Conservation (phyloP, 2,797 vertebrate genomes). For the Poliocrania exsul region DNA sequence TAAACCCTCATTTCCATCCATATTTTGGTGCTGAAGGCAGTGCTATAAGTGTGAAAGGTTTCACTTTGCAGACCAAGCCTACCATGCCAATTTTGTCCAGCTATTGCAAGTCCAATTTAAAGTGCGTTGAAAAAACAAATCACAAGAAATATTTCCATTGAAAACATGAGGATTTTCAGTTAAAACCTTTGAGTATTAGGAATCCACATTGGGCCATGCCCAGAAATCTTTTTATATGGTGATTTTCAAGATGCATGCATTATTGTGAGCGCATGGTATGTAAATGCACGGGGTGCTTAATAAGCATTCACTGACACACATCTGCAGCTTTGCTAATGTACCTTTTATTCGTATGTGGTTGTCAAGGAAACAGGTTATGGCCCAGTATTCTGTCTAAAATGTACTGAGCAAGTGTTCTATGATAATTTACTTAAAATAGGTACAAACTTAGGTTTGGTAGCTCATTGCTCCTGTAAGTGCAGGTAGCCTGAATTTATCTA, state of each 20-base stretch:
- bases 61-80: neutral
- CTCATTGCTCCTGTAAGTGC: neutral
- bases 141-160: neutral
- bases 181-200: constrained; percentile 14
- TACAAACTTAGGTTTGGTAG: neutral
- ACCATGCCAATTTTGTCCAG: neutral
- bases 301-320: constrained; percentile 63
- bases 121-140: neutral
- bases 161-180: neutral
- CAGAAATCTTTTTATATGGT: constrained; percentile 48
- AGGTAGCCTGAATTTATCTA: neutral
- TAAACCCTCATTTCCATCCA: neutral
- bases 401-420: neutral
- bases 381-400: constrained; percentile 50
- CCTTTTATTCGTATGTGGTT: constrained; percentile 67
- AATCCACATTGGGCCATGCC: neutral
- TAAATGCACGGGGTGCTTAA: constrained; percentile 57
- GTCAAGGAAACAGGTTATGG: constrained; percentile 66
- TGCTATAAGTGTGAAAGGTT: neutral
- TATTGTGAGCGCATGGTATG: constrained; percentile 50
- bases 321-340: constrained; percentile 69
- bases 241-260: constrained; percentile 53
- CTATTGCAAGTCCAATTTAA: neutral
- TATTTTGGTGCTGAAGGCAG: neutral
- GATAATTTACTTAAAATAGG: constrained; percentile 16